Base-by-base conservation (phyloP, 2,113 vertebrate species). In the Seriola dumerili region DNA sequence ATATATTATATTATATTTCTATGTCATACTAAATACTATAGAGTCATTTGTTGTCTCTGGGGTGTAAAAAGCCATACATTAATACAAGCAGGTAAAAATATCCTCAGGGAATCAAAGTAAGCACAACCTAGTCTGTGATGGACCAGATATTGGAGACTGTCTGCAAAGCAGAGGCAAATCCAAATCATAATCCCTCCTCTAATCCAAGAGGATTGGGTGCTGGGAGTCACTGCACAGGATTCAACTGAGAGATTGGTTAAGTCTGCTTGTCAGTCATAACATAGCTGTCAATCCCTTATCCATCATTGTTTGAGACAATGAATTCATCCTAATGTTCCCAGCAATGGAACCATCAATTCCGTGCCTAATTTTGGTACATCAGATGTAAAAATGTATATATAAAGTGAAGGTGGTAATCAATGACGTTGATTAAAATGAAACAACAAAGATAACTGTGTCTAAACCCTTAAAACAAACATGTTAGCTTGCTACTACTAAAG, bases 181-280 rank as follows among this genome's bases (percentile, higher is more conserved):
- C 87, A 89, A 92, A 88, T 80, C 73, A 87, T 93, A 95, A 91
- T 88, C 94, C 94, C 94, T 90, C 95, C 94, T 92, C 90, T 94
- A 93, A 91, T 92, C 91, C 83, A 90, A 88, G 75, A 90, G 90
- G 93, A 96, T 95, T 94, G 95, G 95, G 84, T 81, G 79, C 67
- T 87, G 78, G 82, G 69, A 89, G 73, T 88, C 87, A 86, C 78
- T 81, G 84, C 67, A 84, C 68, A 70, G 83, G 75, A 89, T 88
- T 72, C 83, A 79, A 80, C 55, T 84, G 85, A 88, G 73, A 85
- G 91, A 95, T 89, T 94, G 95, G 94, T 92, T 89, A 86, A 81
- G 16, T 83, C 62, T 79, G 54, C 85, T 84, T 95, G 95, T 94
- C 94, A 94, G 85, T 96, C 94, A 94, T 85, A 92, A 85, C 57